These are phyloP conservation scores for Cyrtorhinus lividipennis DNA, from an alignment of 1,140 invertebrate genomes.

Conservation along the genomic window DNA sequence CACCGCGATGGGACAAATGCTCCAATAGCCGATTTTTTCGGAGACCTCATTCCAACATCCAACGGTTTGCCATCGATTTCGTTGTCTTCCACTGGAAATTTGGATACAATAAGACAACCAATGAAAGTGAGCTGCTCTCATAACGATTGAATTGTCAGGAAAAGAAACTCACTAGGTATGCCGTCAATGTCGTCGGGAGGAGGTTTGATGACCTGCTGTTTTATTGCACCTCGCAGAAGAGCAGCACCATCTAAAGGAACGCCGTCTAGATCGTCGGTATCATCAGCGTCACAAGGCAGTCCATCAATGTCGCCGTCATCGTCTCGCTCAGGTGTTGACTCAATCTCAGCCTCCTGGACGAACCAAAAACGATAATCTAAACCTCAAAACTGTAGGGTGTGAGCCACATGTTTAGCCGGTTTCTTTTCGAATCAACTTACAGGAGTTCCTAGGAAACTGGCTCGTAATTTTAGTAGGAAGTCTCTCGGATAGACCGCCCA, in stretches of 20 bases:
- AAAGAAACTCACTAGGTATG: conserved; percentile 42
- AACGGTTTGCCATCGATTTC: conserved; percentile 73
- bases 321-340: conserved; percentile 10
- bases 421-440: conserved; percentile 1
- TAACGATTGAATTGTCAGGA: neutral
- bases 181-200: conserved; percentile 55
- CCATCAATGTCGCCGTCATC: conserved; percentile 11
- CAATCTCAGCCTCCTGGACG: conserved; percentile 11
- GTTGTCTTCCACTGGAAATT: conserved; percentile 47
- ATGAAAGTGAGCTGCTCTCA: neutral
- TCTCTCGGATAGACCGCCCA: conserved; percentile 94
- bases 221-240: conserved; percentile 52
- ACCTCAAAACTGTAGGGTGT: too few relatives aligned
- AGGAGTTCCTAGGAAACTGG: conserved; percentile 64
- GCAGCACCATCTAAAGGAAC: conserved; percentile 69
- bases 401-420: too few relatives aligned
- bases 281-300: conserved; percentile 25
- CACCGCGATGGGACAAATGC: conserved; percentile 81
- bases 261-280: conserved; percentile 58
- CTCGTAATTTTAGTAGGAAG: conserved; percentile 77
- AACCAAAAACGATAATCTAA: too few relatives aligned
- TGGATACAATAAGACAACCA: conserved; percentile 6
- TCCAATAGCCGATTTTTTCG: conserved; percentile 32
- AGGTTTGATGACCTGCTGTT: conserved; percentile 26
- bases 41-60: conserved; percentile 31